Conservation (phyloP, 2,888 invertebrate genomes). For the Ceraclea dissimilis region DNA sequence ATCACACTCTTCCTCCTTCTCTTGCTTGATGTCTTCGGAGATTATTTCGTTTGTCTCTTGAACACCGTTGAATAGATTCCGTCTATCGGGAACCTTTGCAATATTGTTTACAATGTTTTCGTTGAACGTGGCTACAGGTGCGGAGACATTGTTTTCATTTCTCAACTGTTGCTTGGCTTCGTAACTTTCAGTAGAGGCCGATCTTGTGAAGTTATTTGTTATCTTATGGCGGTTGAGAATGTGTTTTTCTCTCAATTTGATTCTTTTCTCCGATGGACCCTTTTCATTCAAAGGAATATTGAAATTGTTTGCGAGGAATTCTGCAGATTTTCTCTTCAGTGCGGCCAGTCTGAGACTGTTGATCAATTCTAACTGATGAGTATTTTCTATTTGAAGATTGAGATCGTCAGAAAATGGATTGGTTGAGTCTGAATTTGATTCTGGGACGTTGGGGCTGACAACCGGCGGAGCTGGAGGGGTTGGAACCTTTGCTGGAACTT, state of each 20-base stretch:
- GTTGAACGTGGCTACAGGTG: conserved; percentile 10
- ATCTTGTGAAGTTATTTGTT: conserved; percentile 6
- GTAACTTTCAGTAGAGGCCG: conserved; percentile 14
- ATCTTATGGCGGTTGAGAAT: conserved; percentile 34
- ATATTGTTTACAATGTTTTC: conserved; percentile 4
- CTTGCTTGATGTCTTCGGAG: conserved; percentile 12
- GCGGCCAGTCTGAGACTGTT: conserved; percentile 43
- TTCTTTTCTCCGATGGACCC: conserved; percentile 36
- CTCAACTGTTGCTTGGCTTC: conserved; percentile 11
- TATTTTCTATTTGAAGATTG: conserved; percentile 6
- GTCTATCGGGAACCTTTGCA: conserved; percentile 5
- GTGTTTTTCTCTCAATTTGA: conserved; percentile 40
- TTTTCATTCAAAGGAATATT: conserved; percentile 29
- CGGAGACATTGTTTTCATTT: conserved; percentile 1
- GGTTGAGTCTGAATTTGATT: conserved; percentile 1
- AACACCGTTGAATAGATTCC: conserved; percentile 1
- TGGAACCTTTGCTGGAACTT: conserved; percentile 36
- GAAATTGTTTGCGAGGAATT: conserved; percentile 42
- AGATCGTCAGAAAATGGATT: conserved; percentile 13
- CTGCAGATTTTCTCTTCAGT: conserved; percentile 45
- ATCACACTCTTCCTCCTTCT: conserved; percentile 11
- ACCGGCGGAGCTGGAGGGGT: conserved; percentile 30
- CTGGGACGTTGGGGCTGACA: conserved; percentile 31
- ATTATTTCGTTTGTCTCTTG: not conserved
- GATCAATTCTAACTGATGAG: conserved; percentile 38